These are phyloP conservation scores for Beroe ovata DNA, from an alignment of 37 sponge, comb jelly and placozoan genomes.

Conservation along the genomic window DNA sequence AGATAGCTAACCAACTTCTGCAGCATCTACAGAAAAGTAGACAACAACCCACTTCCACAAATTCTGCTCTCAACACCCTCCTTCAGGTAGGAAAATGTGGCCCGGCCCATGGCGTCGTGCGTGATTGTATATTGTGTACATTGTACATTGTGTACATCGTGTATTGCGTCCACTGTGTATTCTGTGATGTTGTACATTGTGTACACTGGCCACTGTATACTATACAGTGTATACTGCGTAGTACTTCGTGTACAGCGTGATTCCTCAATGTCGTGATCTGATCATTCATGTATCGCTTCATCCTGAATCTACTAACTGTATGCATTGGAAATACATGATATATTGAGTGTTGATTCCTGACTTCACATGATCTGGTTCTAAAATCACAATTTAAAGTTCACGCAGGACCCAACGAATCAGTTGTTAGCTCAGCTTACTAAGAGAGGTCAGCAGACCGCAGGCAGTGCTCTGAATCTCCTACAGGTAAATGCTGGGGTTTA, in stretches of 20 bases:
- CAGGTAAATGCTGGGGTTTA: slow-evolving; percentile 5
- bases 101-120: no score
- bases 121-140: no score
- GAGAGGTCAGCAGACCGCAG: slow-evolving; percentile 27
- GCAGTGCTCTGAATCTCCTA: slow-evolving; percentile 22
- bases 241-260: no score
- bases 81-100: slow-evolving; percentile 66
- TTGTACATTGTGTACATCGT: no score
- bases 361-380: neutral
- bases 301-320: neutral
- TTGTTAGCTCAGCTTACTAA: slow-evolving; percentile 51
- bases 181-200: no score
- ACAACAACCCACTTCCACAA: slow-evolving; percentile 36
- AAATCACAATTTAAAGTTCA: slow-evolving; percentile 50
- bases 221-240: no score
- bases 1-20: slow-evolving; percentile 60
- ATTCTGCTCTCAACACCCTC: slow-evolving; percentile 26
- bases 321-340: neutral
- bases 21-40: slow-evolving; percentile 67
- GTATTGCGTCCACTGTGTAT: no score
- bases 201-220: no score
- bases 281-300: no score
- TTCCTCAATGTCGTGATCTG: no score
- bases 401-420: slow-evolving; percentile 56
- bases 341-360: no score